phyloP scores from a whole-genome alignment of 2,113 vertebrate species.

The Corapipo altera region DNA sequence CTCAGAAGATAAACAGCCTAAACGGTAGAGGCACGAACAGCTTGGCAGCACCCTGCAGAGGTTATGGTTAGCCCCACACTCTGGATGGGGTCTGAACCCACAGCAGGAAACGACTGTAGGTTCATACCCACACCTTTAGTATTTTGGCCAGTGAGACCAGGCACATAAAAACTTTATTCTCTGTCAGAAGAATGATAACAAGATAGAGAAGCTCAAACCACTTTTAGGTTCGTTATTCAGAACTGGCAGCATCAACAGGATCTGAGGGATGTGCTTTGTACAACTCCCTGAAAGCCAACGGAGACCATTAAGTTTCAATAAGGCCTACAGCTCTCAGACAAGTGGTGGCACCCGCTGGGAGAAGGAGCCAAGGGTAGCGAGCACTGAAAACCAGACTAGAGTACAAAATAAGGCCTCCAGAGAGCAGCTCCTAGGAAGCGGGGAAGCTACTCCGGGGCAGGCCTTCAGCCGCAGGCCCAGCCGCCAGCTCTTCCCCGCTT shows the following conservation, averaged over 20 bases:
- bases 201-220: fast-evolving
- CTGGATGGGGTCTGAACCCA: not conserved
- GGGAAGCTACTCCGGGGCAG: not conserved
- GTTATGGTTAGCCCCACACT: fast-evolving
- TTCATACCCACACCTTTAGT: not conserved
- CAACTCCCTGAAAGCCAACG: fast-evolving
- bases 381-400: not conserved
- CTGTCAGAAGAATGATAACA: not conserved
- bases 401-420: no score
- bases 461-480: not conserved
- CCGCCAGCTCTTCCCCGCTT: not conserved
- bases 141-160: not conserved
- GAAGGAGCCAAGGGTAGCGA: fast-evolving
- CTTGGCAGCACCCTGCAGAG: not conserved
- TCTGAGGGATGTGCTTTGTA: not conserved
- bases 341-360: fast-evolving
- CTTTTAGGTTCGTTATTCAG: not conserved
- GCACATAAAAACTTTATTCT: not conserved
- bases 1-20: not conserved
- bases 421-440: no score
- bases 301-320: fast-evolving
- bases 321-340: not conserved
- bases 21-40: fast-evolving
- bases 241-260: not conserved
- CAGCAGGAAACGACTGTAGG: fast-evolving